phyloP scores from a whole-genome alignment of 2,797 vertebrate species.

The Lagorchestes hirsutus region DNA sequence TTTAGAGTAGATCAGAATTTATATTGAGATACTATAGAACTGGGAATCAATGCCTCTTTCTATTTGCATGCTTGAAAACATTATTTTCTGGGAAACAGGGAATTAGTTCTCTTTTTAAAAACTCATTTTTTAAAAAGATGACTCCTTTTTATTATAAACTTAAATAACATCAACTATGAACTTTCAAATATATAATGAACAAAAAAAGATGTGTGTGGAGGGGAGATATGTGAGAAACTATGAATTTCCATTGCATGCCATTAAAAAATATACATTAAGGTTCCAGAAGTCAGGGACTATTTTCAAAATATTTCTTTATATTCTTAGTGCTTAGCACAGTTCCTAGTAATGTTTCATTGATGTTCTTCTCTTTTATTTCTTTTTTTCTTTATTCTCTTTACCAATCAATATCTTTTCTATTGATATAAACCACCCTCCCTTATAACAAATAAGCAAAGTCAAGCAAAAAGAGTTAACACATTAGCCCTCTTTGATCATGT shows the following conservation, averaged over 20 bases:
- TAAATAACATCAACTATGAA: not conserved
- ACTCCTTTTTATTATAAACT: not conserved
- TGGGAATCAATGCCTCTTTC: conserved; percentile 30
- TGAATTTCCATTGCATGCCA: not conserved
- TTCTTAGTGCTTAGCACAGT: not conserved
- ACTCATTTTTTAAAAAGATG: conserved; percentile 3
- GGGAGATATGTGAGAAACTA: not conserved
- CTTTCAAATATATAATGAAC: not conserved
- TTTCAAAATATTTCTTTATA: not conserved
- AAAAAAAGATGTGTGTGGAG: not conserved
- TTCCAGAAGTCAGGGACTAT: not conserved
- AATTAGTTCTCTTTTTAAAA: conserved; percentile 44
- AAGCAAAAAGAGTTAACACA: not conserved
- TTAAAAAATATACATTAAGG: not conserved
- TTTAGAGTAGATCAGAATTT: not conserved
- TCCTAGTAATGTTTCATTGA: not conserved
- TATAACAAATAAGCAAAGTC: not conserved
- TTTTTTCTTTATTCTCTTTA: not conserved
- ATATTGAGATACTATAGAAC: conserved; percentile 19
- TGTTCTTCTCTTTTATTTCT: not conserved
- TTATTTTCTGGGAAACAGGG: not conserved
- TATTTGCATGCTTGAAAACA: not conserved
- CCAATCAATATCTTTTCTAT: not conserved
- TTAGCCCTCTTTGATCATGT: not conserved
- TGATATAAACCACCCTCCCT: not conserved